Base-by-base conservation (phyloP, 2,888 invertebrate genomes). In the Apotomis betuletana region DNA sequence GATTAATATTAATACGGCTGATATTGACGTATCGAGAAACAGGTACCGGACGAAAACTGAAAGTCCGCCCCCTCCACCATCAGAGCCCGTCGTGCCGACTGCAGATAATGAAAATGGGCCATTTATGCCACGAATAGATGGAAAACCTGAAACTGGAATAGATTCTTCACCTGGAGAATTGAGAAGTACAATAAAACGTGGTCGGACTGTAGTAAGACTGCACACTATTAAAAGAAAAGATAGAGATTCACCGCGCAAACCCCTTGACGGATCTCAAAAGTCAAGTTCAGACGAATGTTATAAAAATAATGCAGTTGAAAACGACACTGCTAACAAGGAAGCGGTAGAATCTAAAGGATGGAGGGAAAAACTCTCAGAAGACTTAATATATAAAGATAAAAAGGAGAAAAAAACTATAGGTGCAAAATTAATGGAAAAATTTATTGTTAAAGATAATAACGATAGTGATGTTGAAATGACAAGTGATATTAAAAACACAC, bases 1-100 rank as follows among this genome's bases (percentile, higher is more conserved):
- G 1, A 95, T 96, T 64, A 94, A 95, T 77, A 96, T 97, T 75
- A 97, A 97, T 85, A 97, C 97, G 3, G 96, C 97, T 46, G 97
- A 97, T 83, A 97, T 97, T 77, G 97, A 97, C 85, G 97, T 97
- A 0, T 96, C 97, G 0, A 94, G 95, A 75, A 94, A 96, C 75
- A 94, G 94, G 79, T 96, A 95, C 81, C 88, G 90, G 54, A 83
- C 90, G 76, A 87, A 89, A 85, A 75, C 52, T 80, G 73, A 71
- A 73, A 73, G 76, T 38, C 76, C 81, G 44, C 74, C 80, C 54
- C 63, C 83, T 59, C 65, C 83, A 74, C 74, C 83, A 75, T 73
- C 82, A n/a, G 57, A 60, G 75, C 75, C 83, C 80, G 71, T 87
- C 80, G 75, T 76, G 67, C 69, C 88, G 77, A 79, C 77, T 82